Evolutionary conservation across 2,113 vertebrate genomes (phyloP).

Genomic region (Mungos mungo): DNA sequence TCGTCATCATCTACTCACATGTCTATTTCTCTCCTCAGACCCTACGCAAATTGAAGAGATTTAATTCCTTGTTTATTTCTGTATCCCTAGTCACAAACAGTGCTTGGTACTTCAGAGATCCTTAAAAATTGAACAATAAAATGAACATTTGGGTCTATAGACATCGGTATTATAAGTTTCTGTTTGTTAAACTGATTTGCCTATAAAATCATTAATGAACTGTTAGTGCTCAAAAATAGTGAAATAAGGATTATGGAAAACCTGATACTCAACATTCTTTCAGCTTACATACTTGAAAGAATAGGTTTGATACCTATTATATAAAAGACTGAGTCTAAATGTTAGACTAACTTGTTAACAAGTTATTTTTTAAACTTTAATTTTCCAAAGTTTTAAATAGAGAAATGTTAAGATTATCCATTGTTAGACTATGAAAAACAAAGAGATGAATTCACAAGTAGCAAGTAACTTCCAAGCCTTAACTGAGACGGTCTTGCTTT

Average conservation of each 20-base stretch:
- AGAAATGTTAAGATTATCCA: conserved; percentile 36
- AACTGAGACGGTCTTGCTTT: conserved; percentile 45
- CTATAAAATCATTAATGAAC: conserved; percentile 41
- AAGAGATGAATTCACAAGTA: conserved; percentile 44
- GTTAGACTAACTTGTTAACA: background rate
- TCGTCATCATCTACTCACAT: background rate
- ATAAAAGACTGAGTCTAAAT: conserved; percentile 17
- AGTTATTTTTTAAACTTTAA: conserved; percentile 22
- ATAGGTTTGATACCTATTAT: background rate
- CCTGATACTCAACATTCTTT: conserved; percentile 44
- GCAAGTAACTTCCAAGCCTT: conserved; percentile 55
- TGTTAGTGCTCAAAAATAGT: conserved; percentile 37
- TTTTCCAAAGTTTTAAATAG: conserved; percentile 48
- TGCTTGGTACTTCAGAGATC: background rate
- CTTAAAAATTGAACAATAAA: conserved; percentile 36
- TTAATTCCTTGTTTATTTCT: background rate
- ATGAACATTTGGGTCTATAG: background rate
- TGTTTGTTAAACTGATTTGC: conserved; percentile 8
- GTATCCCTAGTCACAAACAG: background rate
- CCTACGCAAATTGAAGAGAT: conserved; percentile 2
- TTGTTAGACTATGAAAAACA: conserved; percentile 45
- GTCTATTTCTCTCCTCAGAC: conserved; percentile 20
- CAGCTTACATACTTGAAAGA: background rate
- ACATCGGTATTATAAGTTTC: background rate
- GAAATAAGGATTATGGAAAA: conserved; percentile 41